Evolutionary conservation across 92 coral and sea anemone species (phyloP).

Genomic region (Porites divaricata): DNA sequence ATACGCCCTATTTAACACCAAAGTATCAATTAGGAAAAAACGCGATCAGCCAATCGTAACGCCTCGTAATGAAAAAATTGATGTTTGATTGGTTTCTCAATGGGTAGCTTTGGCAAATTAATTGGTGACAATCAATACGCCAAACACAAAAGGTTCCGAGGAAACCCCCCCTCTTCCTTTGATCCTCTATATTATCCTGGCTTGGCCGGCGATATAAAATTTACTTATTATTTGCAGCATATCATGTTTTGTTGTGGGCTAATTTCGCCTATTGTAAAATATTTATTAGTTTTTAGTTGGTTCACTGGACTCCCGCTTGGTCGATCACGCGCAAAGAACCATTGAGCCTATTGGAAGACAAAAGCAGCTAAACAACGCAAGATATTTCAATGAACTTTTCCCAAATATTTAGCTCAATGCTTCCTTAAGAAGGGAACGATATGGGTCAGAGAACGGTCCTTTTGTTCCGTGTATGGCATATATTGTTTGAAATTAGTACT

Average conservation of each 20-base stretch:
- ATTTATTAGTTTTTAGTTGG: slow-evolving; percentile 55
- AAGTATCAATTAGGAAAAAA: slow-evolving; percentile 46
- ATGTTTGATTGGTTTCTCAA: slow-evolving; percentile 63
- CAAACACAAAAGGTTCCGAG: slow-evolving; percentile 43
- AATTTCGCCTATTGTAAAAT: slow-evolving; percentile 45
- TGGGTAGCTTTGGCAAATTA: slow-evolving; percentile 11
- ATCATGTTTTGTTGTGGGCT: slow-evolving; percentile 41
- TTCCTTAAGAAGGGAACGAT: slow-evolving; percentile 1
- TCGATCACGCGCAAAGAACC: slow-evolving; percentile 44
- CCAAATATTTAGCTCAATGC: slow-evolving; percentile 25
- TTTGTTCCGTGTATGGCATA: background rate
- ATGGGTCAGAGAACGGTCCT: slow-evolving; percentile 43
- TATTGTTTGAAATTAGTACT: background rate
- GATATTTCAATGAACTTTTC: slow-evolving; percentile 30
- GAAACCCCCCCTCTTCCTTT: slow-evolving; percentile 49
- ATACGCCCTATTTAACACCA: slow-evolving; percentile 79
- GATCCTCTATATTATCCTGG: background rate
- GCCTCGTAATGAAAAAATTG: slow-evolving; percentile 40
- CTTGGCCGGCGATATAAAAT: slow-evolving; percentile 24
- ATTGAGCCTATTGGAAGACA: slow-evolving; percentile 34
- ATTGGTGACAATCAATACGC: slow-evolving; percentile 41
- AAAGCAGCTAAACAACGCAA: slow-evolving; percentile 53
- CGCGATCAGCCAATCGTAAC: slow-evolving; percentile 70
- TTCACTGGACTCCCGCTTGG: slow-evolving; percentile 71
- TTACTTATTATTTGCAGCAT: slow-evolving; percentile 40